Evolutionary conservation across 1,140 invertebrate genomes (phyloP).

Genomic region (Bombus ignitus): DNA sequence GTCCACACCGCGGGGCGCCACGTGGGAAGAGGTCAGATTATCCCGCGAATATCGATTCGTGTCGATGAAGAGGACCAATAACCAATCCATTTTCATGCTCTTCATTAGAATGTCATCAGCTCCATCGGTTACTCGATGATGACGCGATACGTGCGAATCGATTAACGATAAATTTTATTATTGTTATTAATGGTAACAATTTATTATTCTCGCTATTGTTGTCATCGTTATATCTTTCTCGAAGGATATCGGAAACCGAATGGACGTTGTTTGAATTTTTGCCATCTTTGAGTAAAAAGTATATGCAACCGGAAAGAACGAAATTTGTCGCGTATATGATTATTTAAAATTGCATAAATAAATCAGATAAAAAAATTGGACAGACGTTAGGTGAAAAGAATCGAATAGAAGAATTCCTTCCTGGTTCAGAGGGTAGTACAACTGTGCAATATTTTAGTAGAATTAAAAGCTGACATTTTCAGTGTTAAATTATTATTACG

Average conservation of each 20-base stretch:
- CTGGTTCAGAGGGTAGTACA: no score
- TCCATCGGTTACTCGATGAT: background rate
- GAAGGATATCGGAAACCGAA: background rate
- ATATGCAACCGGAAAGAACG: no score
- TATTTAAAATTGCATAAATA: no score
- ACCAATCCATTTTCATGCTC: slow-evolving; percentile 50
- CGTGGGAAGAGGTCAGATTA: slow-evolving; percentile 80
- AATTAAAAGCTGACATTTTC: background rate
- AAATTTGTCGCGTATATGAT: no score
- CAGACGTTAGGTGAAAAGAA: no score
- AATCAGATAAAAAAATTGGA: no score
- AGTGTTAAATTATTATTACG: no score
- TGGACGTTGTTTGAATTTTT: no score
- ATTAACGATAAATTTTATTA: background rate
- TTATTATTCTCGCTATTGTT: background rate
- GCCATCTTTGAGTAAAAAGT: no score
- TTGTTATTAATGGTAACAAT: background rate
- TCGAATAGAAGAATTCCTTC: no score
- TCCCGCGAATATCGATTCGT: slow-evolving; percentile 57
- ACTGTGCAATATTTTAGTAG: background rate
- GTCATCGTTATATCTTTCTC: background rate
- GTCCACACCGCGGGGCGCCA: slow-evolving; percentile 77
- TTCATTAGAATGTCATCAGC: background rate
- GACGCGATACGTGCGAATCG: background rate
- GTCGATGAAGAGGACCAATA: slow-evolving; percentile 48